A percentile compares a stretch with the other conserved stretches of the same genome.
Evolutionary conservation across 2,888 invertebrate species (phyloP).

Genomic region (Heliconius sara): DNA sequence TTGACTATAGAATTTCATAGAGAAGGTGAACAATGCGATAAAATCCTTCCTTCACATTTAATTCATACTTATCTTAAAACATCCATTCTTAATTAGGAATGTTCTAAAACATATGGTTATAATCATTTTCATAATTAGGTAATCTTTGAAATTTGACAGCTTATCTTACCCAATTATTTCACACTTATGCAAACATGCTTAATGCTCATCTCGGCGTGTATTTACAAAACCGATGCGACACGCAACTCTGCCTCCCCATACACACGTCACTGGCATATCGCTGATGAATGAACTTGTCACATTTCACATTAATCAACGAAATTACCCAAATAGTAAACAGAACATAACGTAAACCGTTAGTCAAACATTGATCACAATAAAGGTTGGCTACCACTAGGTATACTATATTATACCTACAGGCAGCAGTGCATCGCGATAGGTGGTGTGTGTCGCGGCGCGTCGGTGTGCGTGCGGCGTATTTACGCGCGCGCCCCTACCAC

Average conservation of each 20-base stretch:
- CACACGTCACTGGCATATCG: conserved; percentile 24
- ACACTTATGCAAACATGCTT: conserved; percentile 18
- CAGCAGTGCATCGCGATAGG: conserved; percentile 35
- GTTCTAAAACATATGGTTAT: background rate
- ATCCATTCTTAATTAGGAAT: background rate
- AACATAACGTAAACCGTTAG: conserved; percentile 29
- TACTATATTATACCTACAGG: background rate
- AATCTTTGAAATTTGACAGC: background rate
- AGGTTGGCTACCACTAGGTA: background rate
- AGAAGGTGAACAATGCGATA: background rate
- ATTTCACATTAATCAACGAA: conserved; percentile 35
- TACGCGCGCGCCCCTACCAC: conserved; percentile 82
- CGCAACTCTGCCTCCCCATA: background rate
- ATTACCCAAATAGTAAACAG: conserved; percentile 27
- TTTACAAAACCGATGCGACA: background rate
- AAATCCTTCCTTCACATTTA: background rate
- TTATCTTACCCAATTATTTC: conserved; percentile 18
- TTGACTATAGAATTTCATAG: background rate
- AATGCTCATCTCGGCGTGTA: background rate
- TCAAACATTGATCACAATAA: conserved; percentile 44
- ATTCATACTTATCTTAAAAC: background rate
- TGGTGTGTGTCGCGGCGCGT: conserved; percentile 53
- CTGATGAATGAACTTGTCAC: conserved; percentile 35
- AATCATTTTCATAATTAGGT: background rate
- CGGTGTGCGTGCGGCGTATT: conserved; percentile 69